A percentile compares a stretch with the other conserved stretches of the same genome.
Conservation (phyloP, 2,888 invertebrate genomes). For the Strigamia maritima region DNA sequence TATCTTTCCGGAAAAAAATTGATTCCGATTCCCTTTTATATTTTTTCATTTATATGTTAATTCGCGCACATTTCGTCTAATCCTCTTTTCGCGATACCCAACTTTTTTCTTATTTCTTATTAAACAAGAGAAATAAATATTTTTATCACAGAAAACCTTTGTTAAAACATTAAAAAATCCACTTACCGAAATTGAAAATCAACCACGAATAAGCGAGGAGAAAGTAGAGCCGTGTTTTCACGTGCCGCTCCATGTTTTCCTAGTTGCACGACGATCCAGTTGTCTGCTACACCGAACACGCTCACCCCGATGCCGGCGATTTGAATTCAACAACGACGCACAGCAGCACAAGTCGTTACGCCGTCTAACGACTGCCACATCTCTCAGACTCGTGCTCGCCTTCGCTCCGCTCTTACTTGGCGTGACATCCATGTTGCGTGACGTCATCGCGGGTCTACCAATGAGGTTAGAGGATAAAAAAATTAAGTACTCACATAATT, state of each 20-base stretch:
- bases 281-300: not conserved
- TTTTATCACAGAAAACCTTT: not conserved
- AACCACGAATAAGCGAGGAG: not conserved
- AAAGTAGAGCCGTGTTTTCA: not conserved
- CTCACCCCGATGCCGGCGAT: not conserved
- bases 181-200: not conserved
- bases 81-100: not conserved
- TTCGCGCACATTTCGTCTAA: not conserved
- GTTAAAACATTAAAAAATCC: not conserved
- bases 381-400: not conserved
- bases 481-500: not conserved
- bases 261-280: not conserved
- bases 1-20: not conserved
- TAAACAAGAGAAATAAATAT: not conserved
- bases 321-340: not conserved
- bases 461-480: not conserved
- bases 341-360: not conserved
- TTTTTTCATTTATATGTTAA: conserved; percentile 11
- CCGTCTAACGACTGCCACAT: not conserved
- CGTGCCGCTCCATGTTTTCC: not conserved
- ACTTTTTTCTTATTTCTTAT: no score
- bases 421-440: not conserved
- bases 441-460: not conserved
- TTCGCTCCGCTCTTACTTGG: not conserved
- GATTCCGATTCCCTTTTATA: not conserved